Percentiles rank a stretch among this genome's conserved stretches.
Evolutionary conservation across 2,113 vertebrate genomes (phyloP).

Genomic region (Python bivittatus): DNA sequence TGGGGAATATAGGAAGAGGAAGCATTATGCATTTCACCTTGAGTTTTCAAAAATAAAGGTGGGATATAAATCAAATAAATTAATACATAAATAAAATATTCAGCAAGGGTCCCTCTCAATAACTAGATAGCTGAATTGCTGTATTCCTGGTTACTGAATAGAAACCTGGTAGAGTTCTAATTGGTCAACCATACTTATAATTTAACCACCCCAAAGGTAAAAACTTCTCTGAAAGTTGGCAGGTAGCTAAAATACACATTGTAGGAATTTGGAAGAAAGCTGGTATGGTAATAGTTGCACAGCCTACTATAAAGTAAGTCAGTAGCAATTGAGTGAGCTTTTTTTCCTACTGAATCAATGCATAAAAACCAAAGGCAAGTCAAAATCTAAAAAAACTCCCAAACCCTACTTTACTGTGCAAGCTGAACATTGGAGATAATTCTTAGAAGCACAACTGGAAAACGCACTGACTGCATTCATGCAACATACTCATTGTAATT

Average conservation of each 20-base stretch:
- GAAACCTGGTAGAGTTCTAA: not conserved
- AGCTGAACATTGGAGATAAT: not conserved
- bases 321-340: not conserved
- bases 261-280: not conserved
- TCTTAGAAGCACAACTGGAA: not conserved
- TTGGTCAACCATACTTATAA: not conserved
- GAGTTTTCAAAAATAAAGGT: too few relatives aligned
- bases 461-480: not conserved
- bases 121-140: not conserved
- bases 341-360: too few relatives aligned
- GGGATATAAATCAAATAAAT: too few relatives aligned
- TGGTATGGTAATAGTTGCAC: not conserved
- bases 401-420: not conserved
- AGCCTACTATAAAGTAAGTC: not conserved
- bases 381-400: not conserved
- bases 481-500: not conserved
- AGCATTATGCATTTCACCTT: too few relatives aligned
- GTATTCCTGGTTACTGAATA: too few relatives aligned
- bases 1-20: too few relatives aligned
- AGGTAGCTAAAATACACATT: not conserved
- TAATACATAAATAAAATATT: too few relatives aligned
- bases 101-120: too few relatives aligned
- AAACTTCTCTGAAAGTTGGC: not conserved
- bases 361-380: not conserved
- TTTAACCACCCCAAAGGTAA: not conserved